Evolutionary conservation across 1,140 invertebrate species (phyloP), one percentile per base, ranked within the genome.

Genomic region (Pissodes strobi): DNA sequence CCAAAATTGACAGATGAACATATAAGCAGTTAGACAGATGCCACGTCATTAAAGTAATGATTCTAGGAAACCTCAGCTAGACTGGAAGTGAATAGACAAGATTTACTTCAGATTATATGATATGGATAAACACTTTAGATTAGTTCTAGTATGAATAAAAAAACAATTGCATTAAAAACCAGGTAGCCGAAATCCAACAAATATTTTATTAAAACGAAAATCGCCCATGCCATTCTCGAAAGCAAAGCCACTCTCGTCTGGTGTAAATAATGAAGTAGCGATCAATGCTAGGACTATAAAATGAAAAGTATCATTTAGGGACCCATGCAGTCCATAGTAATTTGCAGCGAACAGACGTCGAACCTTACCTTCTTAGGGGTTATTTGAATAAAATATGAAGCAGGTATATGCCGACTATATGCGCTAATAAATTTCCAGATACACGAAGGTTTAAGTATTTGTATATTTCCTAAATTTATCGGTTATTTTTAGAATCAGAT

Each of bases 351-450:
- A 34, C 49, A 37, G 27, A 45, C 49, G 49, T 9, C 10, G 15
- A 53, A 53, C 30, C 51, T 45, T 53, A 38, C 51, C 51, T 23
- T 22, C 56, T 58, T 58, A 58, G 56, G 30, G 39, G 56, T 58
- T 37, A 58, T 58, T 58, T 58, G 22, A 58, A 58, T 58, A 58
- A 58, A 46, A 30, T 58, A 58, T 58, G 39, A 58, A 53, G 51
- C 21, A 15, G 21, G 34, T 25, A 18, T 38, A 38, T 21, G 34
- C 27, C 30, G 17, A 39, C 30, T 53, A 53, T 53, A 38, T 30
- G 37, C 38, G 51, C 51, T 53, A 53, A 53, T 53, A 53, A 53
- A 53, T 53, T 53, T 21, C 34, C 23, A 53, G 19, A 38, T 39
- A 53, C 37, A 53, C 51, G 30, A 39, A 25, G 17, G 41, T 21